Evolutionary conservation across 2,888 invertebrate genomes (phyloP).

Genomic region (Chironomus riparius): DNA sequence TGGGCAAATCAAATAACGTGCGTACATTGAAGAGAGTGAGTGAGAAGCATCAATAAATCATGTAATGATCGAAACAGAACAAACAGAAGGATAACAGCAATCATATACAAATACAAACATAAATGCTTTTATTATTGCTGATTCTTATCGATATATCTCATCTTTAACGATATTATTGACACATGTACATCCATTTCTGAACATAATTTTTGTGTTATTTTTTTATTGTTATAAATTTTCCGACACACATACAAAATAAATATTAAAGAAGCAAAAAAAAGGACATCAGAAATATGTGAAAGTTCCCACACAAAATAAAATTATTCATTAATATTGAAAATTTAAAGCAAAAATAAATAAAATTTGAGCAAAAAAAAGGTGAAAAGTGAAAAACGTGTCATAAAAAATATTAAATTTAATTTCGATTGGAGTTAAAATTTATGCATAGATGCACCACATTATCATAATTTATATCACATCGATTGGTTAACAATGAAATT

Average conservation of each 20-base stretch:
- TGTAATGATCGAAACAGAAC: slow-evolving; percentile 4
- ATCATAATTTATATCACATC: slow-evolving; percentile 15
- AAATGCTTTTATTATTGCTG: slow-evolving; percentile 19
- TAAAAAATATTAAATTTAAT: not conserved
- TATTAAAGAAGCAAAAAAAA: not conserved
- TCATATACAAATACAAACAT: not conserved
- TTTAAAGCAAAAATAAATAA: too few species aligned
- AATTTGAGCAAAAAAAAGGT: too few species aligned
- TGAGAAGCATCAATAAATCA: slow-evolving; percentile 9
- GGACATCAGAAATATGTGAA: not conserved
- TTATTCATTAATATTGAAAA: too few species aligned
- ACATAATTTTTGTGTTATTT: not conserved
- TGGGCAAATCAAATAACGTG: not conserved
- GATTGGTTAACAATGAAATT: slow-evolving; percentile 56
- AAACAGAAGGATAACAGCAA: not conserved
- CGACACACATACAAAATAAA: not conserved
- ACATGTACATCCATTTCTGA: not conserved
- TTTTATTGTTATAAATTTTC: not conserved
- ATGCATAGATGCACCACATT: not conserved
- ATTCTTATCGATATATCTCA: slow-evolving; percentile 11
- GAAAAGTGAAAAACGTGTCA: not conserved
- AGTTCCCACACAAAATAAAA: not conserved
- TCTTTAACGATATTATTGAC: not conserved
- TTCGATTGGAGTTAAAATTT: too few species aligned
- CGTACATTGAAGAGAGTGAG: not conserved